Evolutionary conservation across 1,140 invertebrate species (phyloP).

Genomic region (Brachionus asplanchnoidis): DNA sequence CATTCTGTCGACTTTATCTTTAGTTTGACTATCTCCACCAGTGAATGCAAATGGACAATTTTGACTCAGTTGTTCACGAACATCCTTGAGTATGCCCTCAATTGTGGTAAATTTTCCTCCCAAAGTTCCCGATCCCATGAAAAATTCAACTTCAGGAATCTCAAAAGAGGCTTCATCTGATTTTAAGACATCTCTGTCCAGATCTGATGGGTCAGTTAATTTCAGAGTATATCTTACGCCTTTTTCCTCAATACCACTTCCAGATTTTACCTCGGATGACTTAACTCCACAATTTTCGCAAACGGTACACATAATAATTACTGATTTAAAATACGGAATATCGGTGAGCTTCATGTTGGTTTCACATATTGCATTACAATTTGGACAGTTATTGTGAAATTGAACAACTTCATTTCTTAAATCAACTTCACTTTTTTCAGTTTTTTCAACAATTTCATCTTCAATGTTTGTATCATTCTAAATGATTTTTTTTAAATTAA

Average conservation of each 20-base stretch:
- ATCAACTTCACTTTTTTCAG: not conserved
- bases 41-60: conserved; percentile 40
- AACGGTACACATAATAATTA: conserved; percentile 87
- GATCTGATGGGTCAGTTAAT: conserved; percentile 70
- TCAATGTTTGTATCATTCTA: conserved; percentile 62
- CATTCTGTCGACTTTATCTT: not conserved
- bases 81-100: conserved; percentile 68
- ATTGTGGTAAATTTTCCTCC: conserved; percentile 90
- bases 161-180: conserved; percentile 82
- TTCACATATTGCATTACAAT: conserved; percentile 73
- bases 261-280: conserved; percentile 92
- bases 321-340: conserved; percentile 90
- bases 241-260: conserved; percentile 73
- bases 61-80: conserved; percentile 52
- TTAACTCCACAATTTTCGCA: conserved; percentile 86
- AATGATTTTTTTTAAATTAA: not conserved
- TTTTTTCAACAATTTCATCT: conserved; percentile 60
- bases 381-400: conserved; percentile 81
- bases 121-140: conserved; percentile 75
- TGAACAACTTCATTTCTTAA: conserved; percentile 14
- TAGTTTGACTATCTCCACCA: conserved; percentile 59
- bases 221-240: conserved; percentile 74
- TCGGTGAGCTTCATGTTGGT: conserved; percentile 86
- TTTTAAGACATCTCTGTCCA: conserved; percentile 86
- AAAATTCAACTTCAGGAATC: conserved; percentile 85